Base-by-base conservation (phyloP, 1,140 invertebrate species). In the Tachypleus tridentatus region DNA sequence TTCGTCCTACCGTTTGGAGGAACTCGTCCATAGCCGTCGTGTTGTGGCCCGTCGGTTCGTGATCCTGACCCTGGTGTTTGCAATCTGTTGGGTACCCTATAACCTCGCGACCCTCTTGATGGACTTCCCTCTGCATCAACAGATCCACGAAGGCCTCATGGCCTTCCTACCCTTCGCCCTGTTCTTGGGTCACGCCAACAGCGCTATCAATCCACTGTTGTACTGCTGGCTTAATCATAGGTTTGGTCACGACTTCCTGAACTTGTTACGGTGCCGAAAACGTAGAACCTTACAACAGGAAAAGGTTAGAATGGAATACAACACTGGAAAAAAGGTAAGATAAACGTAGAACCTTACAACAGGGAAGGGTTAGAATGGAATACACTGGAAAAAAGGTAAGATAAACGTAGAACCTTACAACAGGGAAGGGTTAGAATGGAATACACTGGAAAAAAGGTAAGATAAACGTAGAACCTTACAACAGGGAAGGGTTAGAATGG, bases 41-140 rank as follows among this genome's bases (percentile, higher is more conserved):
- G 77, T 86, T 57, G 83, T 88, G 6, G 87, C 87, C 1, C 83
- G 84, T 76, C 87, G 89, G 63, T 80, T 89, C 52, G 76, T 89
- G 4, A 79, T 88, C 2, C 77, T 89, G 4, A 87, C 87, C 0
- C 78, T 87, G 3, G 78, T 89, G 0, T 90, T 90, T 74, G 86
- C 86, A 2, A 71, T 85, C 3, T 89, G 87, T 73, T 89, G 87
- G 87, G 73, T 90, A n/a, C 87, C 87, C 0, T 87, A 88, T 75
- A 86, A 87, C 72, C 81, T 86, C 4, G 75, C 86, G 5, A 82
- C 80, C 64, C 77, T 88, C 7, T 73, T 86, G n/a, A 71, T 84
- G 9, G 85, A 87, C 71, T 78, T 85, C 10, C 77, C 78, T 7
- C 75, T 77, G n/a, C 74, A 72, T 51, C 76, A 9, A 74, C 72